A percentile compares a stretch with the other conserved stretches of the same genome.
phyloP scores from a whole-genome alignment of 2,888 invertebrate genomes.

The Magallana nippona region DNA sequence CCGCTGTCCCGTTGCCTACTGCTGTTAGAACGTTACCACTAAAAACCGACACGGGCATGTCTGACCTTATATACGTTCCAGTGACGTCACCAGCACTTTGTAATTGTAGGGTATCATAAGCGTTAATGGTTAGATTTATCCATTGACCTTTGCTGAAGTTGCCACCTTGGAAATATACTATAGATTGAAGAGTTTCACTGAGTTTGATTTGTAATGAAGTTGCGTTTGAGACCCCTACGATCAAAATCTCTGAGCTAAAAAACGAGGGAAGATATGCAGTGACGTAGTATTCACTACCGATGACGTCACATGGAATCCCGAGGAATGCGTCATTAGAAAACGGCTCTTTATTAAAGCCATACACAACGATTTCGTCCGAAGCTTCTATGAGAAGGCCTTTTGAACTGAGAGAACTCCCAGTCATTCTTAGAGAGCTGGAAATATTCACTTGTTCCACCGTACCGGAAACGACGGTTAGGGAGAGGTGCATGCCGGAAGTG shows the following conservation, averaged over 20 bases:
- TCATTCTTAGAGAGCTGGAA: conserved; percentile 50
- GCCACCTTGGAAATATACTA: conserved; percentile 49
- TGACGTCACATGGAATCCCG: conserved; percentile 58
- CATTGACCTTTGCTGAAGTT: conserved; percentile 44
- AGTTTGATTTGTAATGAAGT: conserved; percentile 52
- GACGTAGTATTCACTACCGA: conserved; percentile 62
- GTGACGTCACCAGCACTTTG: conserved; percentile 66
- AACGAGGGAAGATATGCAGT: conserved; percentile 56
- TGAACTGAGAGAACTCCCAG: conserved; percentile 52
- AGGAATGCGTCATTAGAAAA: conserved; percentile 65
- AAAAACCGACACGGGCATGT: conserved; percentile 66
- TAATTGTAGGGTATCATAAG: conserved; percentile 56
- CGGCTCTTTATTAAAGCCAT: conserved; percentile 58
- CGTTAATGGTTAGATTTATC: conserved; percentile 48
- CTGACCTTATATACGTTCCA: conserved; percentile 63
- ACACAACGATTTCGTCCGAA: conserved; percentile 59
- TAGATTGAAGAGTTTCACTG: conserved; percentile 40
- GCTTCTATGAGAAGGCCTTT: conserved; percentile 58
- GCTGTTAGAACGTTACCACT: conserved; percentile 66
- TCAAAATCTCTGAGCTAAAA: conserved; percentile 48
- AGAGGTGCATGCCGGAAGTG: conserved; percentile 53
- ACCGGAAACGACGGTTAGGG: conserved; percentile 57
- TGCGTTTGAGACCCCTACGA: conserved; percentile 55
- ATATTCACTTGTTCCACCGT: conserved; percentile 56
- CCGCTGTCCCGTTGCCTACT: conserved; percentile 51